Conservation (phyloP, 2,113 vertebrate species). For the Bubo blakistoni region DNA sequence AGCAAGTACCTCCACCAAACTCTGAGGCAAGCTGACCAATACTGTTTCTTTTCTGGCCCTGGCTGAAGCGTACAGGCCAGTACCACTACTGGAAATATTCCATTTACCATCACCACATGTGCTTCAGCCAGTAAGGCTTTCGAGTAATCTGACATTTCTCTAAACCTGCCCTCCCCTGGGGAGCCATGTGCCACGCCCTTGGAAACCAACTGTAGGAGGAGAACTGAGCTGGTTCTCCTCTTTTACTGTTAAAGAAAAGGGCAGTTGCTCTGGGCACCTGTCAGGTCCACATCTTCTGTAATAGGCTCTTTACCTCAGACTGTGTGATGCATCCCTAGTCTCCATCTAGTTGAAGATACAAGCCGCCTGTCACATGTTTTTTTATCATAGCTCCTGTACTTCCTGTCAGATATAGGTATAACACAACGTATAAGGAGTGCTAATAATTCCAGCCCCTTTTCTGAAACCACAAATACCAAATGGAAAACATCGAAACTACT, state of each 20-base stretch:
- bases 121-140: neutral
- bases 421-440: neutral
- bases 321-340: neutral
- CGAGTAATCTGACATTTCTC: neutral
- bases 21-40: neutral
- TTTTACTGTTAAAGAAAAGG: neutral
- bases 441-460: neutral
- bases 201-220: neutral
- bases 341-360: neutral
- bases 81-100: neutral
- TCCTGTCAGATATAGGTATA: neutral
- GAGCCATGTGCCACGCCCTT: neutral
- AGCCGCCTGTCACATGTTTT: neutral
- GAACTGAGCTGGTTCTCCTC: neutral
- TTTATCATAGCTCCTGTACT: neutral
- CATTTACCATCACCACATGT: neutral
- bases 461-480: neutral
- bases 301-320: neutral
- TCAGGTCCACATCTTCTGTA: neutral
- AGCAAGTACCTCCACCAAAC: neutral
- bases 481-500: neutral
- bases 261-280: neutral
- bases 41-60: neutral
- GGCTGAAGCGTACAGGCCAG: neutral
- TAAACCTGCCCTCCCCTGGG: neutral